Percentiles rank a stretch among this genome's conserved stretches.
These are phyloP conservation scores for Coregonus ussuriensis DNA, from an alignment of 2,797 vertebrate species.

Conservation along the genomic window DNA sequence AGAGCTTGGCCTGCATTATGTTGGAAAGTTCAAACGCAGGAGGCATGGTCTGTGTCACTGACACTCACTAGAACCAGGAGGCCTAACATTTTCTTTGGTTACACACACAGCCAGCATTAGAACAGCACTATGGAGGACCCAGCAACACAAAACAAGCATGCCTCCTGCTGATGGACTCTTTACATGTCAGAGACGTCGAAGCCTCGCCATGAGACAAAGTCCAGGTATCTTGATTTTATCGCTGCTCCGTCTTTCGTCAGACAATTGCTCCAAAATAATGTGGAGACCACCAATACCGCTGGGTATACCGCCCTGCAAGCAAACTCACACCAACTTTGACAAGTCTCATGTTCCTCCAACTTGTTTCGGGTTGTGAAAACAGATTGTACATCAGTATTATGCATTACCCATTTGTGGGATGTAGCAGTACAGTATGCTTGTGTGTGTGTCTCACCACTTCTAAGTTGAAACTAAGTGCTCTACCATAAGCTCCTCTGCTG, in stretches of 20 bases:
- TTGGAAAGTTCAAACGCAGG: constrained; percentile 10
- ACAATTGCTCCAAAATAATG: background rate
- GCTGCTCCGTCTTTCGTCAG: background rate
- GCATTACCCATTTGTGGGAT: too few relatives aligned
- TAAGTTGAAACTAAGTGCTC: background rate
- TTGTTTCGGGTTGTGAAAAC: background rate
- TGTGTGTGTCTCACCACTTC: background rate
- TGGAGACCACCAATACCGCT: background rate
- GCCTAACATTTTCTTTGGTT: background rate
- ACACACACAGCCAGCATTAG: constrained; percentile 3
- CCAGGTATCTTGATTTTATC: constrained; percentile 12
- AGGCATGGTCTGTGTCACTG: constrained; percentile 19
- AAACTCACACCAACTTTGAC: constrained; percentile 2
- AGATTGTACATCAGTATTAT: too few relatives aligned
- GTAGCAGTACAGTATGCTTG: background rate
- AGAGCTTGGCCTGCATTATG: constrained; percentile 17
- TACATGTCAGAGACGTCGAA: background rate
- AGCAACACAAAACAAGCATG: background rate
- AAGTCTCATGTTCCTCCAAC: background rate
- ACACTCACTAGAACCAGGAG: background rate
- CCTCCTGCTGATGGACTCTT: background rate
- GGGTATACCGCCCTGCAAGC: background rate
- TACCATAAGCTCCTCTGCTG: constrained; percentile 1
- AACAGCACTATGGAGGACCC: background rate
- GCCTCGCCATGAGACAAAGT: background rate